Base-by-base conservation (phyloP, 92 coral and sea anemone genomes). In the Pocillopora meandrina region DNA sequence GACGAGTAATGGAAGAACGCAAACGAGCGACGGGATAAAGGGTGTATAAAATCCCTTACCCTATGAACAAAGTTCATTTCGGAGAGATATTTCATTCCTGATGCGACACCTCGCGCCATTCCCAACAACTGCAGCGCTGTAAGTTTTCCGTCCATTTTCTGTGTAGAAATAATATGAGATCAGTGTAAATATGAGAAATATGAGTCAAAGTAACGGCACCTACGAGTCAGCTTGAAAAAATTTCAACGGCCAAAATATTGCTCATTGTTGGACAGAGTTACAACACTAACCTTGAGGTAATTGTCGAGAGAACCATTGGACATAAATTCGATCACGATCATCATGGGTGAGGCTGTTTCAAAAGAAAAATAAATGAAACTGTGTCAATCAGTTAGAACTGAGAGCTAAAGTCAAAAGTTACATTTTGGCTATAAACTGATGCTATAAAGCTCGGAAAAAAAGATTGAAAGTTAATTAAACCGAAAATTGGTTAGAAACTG, bases 251-350 rank as follows among this genome's bases (percentile, higher is more conserved):
- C 49, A 42, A 42, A 42, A 7, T 42, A 42, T 42, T 42, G 4
- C 52, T 42, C 52, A 42, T 3, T 42, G 52, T 0, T 23, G 31
- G 71, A 18, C 18, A 59, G 15, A 35, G 1, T 9, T 13, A 14
- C 20, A 14, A 26, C 69, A 77, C 88, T 56, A 78, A 93, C 98
- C 95, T 87, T 93, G 21, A 95, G 95, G 68, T 79, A 93, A 85
- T 91, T 72, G 80, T 95, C 95, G 55, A 95, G 90, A 6, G 98
- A 95, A 0, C 98, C 98, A 31, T 95, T 95, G 2, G 92, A 88
- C 98, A 95, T 93, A 70, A 90, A 95, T 76, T 95, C 98, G 0
- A 93, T 90, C 16, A 95, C 93, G 83, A 95, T 95, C 88, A 84
- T 84, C 70, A 84, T 17, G 19, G 88, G 82, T 55, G 62, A 36